Evolutionary conservation across 2,888 invertebrate genomes (phyloP).

Genomic region (Anorthoa munda): DNA sequence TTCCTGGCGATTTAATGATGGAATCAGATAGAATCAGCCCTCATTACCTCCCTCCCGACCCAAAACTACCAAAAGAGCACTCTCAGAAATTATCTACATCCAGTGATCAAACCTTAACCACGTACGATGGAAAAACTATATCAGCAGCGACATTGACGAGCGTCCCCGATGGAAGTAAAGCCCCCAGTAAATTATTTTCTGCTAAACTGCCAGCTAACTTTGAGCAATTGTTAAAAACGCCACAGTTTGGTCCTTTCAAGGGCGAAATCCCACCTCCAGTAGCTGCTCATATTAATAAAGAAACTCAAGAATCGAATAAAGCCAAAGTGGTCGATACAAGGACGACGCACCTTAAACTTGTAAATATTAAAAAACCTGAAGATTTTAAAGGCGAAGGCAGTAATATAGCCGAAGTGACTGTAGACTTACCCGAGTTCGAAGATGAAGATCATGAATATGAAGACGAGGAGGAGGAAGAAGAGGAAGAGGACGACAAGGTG

Average conservation of each 20-base stretch:
- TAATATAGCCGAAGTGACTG: constrained; percentile 71
- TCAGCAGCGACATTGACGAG: constrained; percentile 92
- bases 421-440: constrained; percentile 35
- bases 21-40: constrained; percentile 94
- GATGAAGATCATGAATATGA: constrained; percentile 66
- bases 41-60: constrained; percentile 94
- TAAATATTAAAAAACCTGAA: constrained; percentile 74
- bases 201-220: constrained; percentile 86
- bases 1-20: constrained; percentile 92
- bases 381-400: constrained; percentile 78
- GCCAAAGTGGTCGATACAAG: constrained; percentile 54
- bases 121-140: constrained; percentile 94
- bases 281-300: constrained; percentile 74
- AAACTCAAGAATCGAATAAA: constrained; percentile 24
- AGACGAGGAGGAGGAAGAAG: constrained; percentile 69
- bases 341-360: constrained; percentile 84
- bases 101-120: constrained; percentile 91
- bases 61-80: constrained; percentile 86
- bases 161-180: constrained; percentile 84
- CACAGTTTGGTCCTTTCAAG: constrained; percentile 94
- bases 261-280: constrained; percentile 92
- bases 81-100: constrained; percentile 82
- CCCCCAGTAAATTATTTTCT: constrained; percentile 82
- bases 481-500: constrained; percentile 35
- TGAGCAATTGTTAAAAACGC: constrained; percentile 92